phyloP scores from a whole-genome alignment of 2,113 vertebrate species.

The Lagopus leucura region DNA sequence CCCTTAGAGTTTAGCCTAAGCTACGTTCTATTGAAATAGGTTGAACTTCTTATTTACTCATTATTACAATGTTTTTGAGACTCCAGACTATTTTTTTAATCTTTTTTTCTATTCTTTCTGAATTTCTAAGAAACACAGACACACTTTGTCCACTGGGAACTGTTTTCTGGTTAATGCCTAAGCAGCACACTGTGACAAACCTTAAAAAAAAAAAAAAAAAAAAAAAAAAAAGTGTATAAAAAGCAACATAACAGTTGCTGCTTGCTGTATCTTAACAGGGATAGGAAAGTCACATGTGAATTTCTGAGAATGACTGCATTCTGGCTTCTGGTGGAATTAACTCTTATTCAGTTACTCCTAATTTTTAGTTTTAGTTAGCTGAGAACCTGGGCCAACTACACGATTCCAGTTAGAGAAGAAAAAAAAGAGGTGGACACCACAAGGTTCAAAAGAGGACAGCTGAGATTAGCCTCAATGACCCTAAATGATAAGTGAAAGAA shows the following conservation, averaged over 20 bases:
- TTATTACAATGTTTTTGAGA: neutral
- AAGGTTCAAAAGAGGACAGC: slow-evolving; percentile 32
- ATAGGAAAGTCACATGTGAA: neutral
- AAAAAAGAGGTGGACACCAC: neutral
- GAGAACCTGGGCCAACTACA: neutral
- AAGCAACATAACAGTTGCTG: neutral
- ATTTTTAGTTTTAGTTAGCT: neutral
- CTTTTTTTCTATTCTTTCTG: neutral
- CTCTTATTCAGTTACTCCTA: neutral
- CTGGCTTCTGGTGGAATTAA: neutral
- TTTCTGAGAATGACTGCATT: neutral
- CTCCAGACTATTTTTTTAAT: neutral
- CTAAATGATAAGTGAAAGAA: slow-evolving; percentile 20
- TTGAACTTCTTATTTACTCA: neutral
- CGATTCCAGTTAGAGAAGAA: neutral
- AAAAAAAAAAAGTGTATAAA: neutral
- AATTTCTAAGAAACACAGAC: accelerated
- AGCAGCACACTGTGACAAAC: neutral
- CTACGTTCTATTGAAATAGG: neutral
- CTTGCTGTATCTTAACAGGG: neutral
- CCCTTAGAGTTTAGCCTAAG: neutral
- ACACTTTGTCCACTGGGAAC: too few relatives aligned
- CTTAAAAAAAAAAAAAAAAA: too few relatives aligned
- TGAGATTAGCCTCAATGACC: neutral
- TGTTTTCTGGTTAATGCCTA: neutral